Evolutionary conservation across 2,113 vertebrate genomes (phyloP).

Genomic region (Perca fluviatilis): DNA sequence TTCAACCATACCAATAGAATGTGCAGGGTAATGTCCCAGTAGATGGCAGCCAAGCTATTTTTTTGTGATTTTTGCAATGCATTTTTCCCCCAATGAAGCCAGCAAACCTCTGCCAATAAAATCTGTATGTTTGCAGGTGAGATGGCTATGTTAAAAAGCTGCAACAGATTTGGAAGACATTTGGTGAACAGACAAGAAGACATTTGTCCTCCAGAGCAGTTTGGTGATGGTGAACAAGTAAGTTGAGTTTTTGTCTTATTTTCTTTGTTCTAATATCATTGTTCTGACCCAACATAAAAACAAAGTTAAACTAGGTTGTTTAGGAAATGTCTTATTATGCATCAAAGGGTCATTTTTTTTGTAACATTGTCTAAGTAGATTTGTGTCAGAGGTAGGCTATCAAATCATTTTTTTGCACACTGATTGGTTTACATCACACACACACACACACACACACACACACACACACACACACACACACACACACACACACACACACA

Average conservation of each 20-base stretch:
- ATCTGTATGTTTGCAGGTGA: not conserved
- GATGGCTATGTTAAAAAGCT: not conserved
- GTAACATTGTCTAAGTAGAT: not conserved
- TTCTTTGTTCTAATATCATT: too few species aligned
- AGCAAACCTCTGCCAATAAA: not conserved
- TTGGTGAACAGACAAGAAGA: not conserved
- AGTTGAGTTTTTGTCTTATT: not conserved
- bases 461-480: too few species aligned
- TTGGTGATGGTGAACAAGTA: conserved; percentile 66
- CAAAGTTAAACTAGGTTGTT: not conserved
- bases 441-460: too few species aligned
- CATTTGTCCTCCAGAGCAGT: conserved; percentile 30
- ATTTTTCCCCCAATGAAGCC: not conserved
- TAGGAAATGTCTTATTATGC: not conserved
- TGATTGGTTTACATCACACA: not conserved
- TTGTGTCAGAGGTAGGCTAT: not conserved
- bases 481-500: too few species aligned
- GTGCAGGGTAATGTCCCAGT: not conserved
- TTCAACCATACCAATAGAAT: not conserved
- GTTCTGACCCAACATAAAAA: not conserved
- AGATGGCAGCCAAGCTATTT: conserved; percentile 52
- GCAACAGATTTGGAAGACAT: not conserved
- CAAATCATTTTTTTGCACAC: not conserved
- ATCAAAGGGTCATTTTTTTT: not conserved
- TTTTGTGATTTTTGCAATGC: not conserved